Base-by-base conservation (phyloP, 2,113 vertebrate species). In the Pituophis catenifer region DNA sequence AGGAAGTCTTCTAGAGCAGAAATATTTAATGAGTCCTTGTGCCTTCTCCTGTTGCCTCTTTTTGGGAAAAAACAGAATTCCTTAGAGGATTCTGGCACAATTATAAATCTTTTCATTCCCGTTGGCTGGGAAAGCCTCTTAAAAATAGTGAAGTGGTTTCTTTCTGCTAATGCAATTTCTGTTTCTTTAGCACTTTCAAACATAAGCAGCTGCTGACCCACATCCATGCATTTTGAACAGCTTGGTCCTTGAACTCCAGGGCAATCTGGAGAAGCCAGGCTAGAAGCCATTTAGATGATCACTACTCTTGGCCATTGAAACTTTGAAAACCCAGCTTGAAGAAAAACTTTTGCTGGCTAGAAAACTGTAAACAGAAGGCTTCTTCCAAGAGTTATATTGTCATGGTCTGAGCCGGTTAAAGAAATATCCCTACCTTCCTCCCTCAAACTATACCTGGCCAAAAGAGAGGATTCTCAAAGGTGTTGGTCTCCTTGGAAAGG, bases 91-190 rank as follows among this genome's bases (percentile, higher is more conserved):
- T 97, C 94, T 0, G 92, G 94, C 94, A 1, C 90, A 50, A 9
- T 93, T 95, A 95, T 90, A 95, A 33, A 13, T 91, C 94, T 94
- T 94, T 94, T 94, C 89, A 0, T 96, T 95, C 95, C 94, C 89
- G 96, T 97, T 97, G 96, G 95, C 94, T 96, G 94, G 95, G 89
- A 97, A 97, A 97, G 95, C 96, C 92, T 96, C 96, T 97, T 97
- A 97, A 97, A 97, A 96, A 94, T 95, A 85, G 91, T 94, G 96
- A 96, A 95, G 93, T 93, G 92, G 94, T 94, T 97, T 93, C 95
- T 97, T 97, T 86, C 95, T 97, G 95, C 95, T 86, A 0, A 21
- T 94, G 96, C 95, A 95, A 93, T 89, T 95, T 2, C 0, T 93
- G 0, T 0, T 92, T 89, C 95, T 95, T 95, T 65, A 81, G 94